phyloP scores from a whole-genome alignment of 2,797 vertebrate species.

The Tinamus major region DNA sequence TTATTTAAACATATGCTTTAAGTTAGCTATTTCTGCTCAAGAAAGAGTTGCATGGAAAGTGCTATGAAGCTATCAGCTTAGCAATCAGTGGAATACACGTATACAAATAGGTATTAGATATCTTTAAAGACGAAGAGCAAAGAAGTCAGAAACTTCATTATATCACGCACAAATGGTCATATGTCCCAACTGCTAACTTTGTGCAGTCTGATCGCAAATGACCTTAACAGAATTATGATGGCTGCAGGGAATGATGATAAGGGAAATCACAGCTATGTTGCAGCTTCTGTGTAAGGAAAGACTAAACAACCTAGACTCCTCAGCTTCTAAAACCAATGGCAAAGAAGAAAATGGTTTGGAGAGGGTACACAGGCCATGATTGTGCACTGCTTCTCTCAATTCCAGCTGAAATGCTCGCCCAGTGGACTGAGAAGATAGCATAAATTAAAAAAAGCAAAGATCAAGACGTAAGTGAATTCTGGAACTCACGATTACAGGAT shows the following conservation, averaged over 20 bases:
- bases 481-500: not conserved
- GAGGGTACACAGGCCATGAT: not conserved
- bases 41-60: not conserved
- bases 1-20: not conserved
- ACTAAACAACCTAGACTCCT: not conserved
- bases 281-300: not conserved
- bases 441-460: not conserved
- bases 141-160: not conserved
- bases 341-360: not conserved
- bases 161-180: not conserved
- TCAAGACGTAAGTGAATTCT: not conserved
- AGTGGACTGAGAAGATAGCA: not conserved
- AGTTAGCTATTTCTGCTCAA: not conserved
- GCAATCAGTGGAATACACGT: not conserved
- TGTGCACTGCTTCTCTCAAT: not conserved
- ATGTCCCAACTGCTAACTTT: not conserved
- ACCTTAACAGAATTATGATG: not conserved
- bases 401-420: not conserved
- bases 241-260: slow-evolving; percentile 11
- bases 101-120: not conserved
- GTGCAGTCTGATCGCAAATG: not conserved
- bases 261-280: not conserved
- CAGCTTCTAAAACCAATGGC: not conserved
- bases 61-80: not conserved
- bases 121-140: not conserved